These are phyloP conservation scores for Mungos mungo DNA, from an alignment of 2,113 vertebrate genomes.

Conservation along the genomic window DNA sequence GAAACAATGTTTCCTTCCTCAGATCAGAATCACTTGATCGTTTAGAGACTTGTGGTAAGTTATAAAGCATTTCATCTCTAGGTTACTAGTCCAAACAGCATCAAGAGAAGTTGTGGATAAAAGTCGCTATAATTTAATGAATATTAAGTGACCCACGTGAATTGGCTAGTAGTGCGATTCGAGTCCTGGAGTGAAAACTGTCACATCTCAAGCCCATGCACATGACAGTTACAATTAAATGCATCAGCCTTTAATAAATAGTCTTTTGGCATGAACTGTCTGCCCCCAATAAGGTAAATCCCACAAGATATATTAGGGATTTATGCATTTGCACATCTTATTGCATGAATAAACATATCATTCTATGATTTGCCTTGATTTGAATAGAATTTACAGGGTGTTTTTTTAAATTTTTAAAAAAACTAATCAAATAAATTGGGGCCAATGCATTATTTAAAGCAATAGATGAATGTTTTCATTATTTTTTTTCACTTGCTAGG, in stretches of 20 bases:
- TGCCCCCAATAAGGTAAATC: background rate
- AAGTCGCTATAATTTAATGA: slow-evolving; percentile 22
- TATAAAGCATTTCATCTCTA: slow-evolving; percentile 19
- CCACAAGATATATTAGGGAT: background rate
- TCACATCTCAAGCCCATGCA: background rate
- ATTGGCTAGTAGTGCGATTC: background rate
- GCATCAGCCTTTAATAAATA: background rate
- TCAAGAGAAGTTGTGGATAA: background rate
- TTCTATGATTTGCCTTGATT: background rate
- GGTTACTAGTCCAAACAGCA: background rate
- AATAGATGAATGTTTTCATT: background rate
- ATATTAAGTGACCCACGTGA: background rate
- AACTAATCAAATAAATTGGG: background rate
- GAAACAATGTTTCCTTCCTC: background rate
- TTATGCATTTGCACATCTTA: background rate
- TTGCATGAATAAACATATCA: background rate
- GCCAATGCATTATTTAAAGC: background rate
- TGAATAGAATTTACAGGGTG: background rate
- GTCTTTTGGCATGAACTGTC: background rate
- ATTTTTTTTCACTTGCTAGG: background rate
- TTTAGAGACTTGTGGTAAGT: background rate
- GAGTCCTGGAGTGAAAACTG: background rate
- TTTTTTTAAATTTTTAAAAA: background rate
- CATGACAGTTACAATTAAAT: background rate
- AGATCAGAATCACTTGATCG: slow-evolving; percentile 6